These are phyloP conservation scores for Halocynthia roretzi DNA, from an alignment of 23 tunicate species.

Conservation along the genomic window DNA sequence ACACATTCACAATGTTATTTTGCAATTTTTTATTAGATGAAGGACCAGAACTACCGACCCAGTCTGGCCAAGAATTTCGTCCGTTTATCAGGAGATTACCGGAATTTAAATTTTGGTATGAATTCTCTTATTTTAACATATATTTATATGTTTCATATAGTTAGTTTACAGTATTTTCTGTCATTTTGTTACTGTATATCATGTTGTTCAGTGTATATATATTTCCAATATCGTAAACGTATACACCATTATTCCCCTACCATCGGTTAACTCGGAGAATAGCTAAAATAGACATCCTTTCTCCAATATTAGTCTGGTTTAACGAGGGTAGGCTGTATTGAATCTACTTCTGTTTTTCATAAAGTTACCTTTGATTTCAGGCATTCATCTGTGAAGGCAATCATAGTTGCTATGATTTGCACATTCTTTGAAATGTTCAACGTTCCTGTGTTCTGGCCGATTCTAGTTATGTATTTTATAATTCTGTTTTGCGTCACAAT, in stretches of 20 bases:
- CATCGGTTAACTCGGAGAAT: not conserved
- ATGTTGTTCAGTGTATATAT: too few relatives aligned
- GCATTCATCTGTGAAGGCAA: constrained; percentile 75
- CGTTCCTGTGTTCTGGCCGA: constrained; percentile 99
- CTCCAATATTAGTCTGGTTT: not conserved
- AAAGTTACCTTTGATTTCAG: constrained; percentile 3
- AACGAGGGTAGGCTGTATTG: not conserved
- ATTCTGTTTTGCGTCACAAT: constrained; percentile 88
- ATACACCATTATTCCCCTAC: too few relatives aligned
- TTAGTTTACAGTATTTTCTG: too few relatives aligned
- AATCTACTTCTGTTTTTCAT: not conserved
- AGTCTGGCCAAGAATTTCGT: constrained; percentile 63
- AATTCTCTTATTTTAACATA: too few relatives aligned
- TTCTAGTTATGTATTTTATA: constrained; percentile 97
- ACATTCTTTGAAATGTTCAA: constrained; percentile 88
- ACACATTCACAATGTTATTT: not conserved
- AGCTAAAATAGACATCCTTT: not conserved
- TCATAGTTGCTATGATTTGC: constrained; percentile 53
- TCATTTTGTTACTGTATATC: too few relatives aligned
- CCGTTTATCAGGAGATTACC: constrained; percentile 94
- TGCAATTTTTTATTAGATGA: constrained; percentile 35
- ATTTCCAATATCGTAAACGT: too few relatives aligned
- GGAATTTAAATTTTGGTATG: constrained; percentile 88
- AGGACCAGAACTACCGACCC: constrained; percentile 87
- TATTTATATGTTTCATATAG: too few relatives aligned